Percentiles rank a stretch among this genome's conserved stretches.
phyloP scores from a whole-genome alignment of 2,888 invertebrate species.

The Resseliella maxima region DNA sequence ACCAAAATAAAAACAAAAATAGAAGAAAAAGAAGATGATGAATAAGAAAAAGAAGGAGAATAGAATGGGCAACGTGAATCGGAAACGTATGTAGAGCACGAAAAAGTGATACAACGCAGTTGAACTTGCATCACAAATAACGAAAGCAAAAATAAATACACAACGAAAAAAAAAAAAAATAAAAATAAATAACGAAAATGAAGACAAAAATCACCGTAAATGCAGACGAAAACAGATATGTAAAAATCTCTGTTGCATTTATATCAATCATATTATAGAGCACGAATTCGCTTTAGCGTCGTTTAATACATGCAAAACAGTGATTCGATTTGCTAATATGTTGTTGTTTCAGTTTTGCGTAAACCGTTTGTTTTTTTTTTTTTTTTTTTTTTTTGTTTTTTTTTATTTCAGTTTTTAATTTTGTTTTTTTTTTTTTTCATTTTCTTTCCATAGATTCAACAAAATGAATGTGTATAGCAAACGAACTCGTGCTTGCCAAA shows the following conservation, averaged over 20 bases:
- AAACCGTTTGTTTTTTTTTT: no score
- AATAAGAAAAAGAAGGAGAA: background rate
- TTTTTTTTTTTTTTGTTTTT: no score
- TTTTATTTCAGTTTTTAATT: no score
- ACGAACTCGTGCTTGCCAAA: background rate
- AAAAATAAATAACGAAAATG: no score
- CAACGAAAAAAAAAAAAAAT: no score
- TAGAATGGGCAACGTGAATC: background rate
- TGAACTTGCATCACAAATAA: conserved; percentile 51
- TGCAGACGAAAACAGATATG: background rate
- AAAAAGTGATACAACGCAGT: conserved; percentile 1
- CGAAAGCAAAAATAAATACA: no score
- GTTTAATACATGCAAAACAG: background rate
- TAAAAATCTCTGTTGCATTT: background rate
- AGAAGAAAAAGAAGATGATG: background rate
- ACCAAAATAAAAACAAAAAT: background rate
- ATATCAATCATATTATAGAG: background rate
- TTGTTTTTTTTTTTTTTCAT: no score
- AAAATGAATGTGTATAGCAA: background rate
- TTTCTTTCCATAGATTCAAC: background rate
- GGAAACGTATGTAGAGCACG: conserved; percentile 36
- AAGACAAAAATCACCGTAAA: background rate
- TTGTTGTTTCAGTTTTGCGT: conserved; percentile 32
- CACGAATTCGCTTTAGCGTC: background rate
- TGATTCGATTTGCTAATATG: background rate